Evolutionary conservation across 2,113 vertebrate genomes (phyloP).

Genomic region (Centropus unirufus): DNA sequence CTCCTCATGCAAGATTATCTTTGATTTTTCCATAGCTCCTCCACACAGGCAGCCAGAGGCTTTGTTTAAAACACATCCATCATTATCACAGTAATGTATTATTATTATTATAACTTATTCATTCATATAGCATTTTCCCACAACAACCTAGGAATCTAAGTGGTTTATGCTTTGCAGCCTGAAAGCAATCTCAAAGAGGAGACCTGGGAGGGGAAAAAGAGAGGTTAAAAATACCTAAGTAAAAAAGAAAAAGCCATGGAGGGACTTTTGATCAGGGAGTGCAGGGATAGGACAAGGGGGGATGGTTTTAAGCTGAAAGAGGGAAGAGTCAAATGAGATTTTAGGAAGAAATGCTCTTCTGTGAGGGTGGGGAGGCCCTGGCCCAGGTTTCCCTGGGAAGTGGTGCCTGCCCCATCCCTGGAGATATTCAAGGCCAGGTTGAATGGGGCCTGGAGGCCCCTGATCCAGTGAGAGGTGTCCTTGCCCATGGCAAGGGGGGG

Average conservation of each 20-base stretch:
- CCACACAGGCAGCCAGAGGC: conserved; percentile 62
- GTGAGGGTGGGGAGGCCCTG: too few species aligned
- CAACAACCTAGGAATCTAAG: conserved; percentile 55
- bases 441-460: too few species aligned
- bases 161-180: conserved; percentile 21
- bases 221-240: conserved; percentile 5
- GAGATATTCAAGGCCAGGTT: too few species aligned
- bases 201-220: not conserved
- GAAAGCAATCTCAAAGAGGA: conserved; percentile 47
- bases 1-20: conserved; percentile 67
- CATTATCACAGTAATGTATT: conserved; percentile 61
- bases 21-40: conserved; percentile 66
- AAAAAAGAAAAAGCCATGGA: not conserved
- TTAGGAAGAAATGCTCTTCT: too few species aligned
- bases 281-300: too few species aligned
- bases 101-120: conserved; percentile 65
- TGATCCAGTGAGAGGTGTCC: too few species aligned
- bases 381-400: too few species aligned
- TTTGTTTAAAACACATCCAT: conserved; percentile 72
- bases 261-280: too few species aligned
- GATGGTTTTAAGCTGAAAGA: too few species aligned
- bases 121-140: conserved; percentile 54
- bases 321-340: too few species aligned
- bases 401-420: too few species aligned
- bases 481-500: too few species aligned